Conservation (phyloP, 2,888 invertebrate genomes). For the Eremobia ochroleuca region DNA sequence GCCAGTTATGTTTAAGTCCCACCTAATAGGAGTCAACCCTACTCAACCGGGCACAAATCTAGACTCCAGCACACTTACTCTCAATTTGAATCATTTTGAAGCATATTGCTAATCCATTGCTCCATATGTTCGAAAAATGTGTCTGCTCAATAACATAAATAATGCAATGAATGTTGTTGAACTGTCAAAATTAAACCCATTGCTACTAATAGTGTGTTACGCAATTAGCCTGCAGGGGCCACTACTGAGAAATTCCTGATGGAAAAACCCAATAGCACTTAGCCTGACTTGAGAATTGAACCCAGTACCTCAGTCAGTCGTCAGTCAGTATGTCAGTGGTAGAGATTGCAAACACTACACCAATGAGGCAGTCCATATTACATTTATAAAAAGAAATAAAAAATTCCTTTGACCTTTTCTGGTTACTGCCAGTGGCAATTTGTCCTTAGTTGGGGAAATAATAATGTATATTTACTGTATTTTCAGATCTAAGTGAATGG, state of each 20-base stretch:
- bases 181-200: too few species aligned
- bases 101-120: too few species aligned
- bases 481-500: conserved; percentile 94
- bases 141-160: too few species aligned
- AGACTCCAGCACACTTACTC: too few species aligned
- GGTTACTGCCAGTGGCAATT: not conserved
- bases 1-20: not conserved
- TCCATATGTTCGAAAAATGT: too few species aligned
- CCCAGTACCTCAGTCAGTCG: not conserved
- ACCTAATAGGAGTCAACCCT: not conserved
- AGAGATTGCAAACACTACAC: not conserved
- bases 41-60: not conserved
- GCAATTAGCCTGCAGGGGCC: too few species aligned
- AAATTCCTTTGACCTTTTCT: too few species aligned
- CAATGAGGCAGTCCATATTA: conserved; percentile 72
- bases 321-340: too few species aligned
- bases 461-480: not conserved
- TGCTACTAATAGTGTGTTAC: too few species aligned
- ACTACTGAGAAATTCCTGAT: not conserved
- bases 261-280: not conserved
- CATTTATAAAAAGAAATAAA: too few species aligned
- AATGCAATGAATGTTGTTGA: too few species aligned
- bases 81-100: too few species aligned
- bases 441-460: not conserved
- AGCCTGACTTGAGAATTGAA: not conserved